Base-by-base conservation (phyloP, 2,797 vertebrate genomes). In the Heterohyrax brucei region DNA sequence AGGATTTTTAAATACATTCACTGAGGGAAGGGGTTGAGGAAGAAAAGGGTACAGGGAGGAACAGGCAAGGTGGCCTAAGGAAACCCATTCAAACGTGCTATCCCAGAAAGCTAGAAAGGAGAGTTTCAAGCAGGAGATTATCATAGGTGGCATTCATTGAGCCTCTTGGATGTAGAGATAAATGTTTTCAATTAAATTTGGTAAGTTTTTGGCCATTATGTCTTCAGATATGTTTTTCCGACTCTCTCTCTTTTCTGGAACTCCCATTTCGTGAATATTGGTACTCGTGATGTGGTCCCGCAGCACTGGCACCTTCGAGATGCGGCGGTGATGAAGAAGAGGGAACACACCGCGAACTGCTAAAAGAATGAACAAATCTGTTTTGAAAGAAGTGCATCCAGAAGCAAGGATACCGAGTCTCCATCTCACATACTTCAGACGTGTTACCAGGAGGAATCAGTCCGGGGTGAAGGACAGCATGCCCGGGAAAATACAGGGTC, bases 161-260 rank as follows among this genome's bases (percentile, higher is more conserved):
- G 7, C n/a, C 70, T 91, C 66, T 84, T 80, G 4, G 1, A 64
- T 83, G 72, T 77, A 10, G 10, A 73, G 33, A 84, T 83, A 73
- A 81, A 62, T 81, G 64, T 73, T 95, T 93, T 89, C 53, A 70
- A 83, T 94, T 21, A 94, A 93, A 83, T 77, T 61, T 72, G 66
- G 50, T 80, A 39, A 75, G 12, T 46, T 87, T 90, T 79, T 10
- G 68, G 39, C 66, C 26, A n/a, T 48, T 77, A 30, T 70, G 48
- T 85, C 91, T 70, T 62, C 28, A n/a, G 16, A 19, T 33, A 5
- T 16, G 33, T 48, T 68, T 91, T 56, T 22, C 75, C 1, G 19
- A 0, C 39, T 0, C 44, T 70, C 7, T 78, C 8, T 3, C 3
- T 72, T 72, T 72, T 61, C 48, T 87, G 22, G 21, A 64, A 24